Evolutionary conservation across 1,140 invertebrate species (phyloP), one percentile per base, ranked within the genome.

Genomic region (Bombus sibiricus): DNA sequence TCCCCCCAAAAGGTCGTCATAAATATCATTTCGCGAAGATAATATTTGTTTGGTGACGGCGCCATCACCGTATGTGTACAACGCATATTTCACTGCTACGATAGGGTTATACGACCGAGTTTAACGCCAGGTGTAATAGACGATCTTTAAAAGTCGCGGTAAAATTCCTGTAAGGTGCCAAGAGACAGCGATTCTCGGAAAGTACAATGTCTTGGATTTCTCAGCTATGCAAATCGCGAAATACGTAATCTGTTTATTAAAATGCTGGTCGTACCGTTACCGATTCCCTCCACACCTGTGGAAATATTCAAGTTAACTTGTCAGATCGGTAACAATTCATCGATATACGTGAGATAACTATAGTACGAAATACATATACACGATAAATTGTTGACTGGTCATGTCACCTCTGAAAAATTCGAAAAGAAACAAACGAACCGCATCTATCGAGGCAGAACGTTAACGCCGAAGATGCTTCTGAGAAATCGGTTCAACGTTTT

Each of bases 211-310:
- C 53, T 85, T 72, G 32, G 18, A 18, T 53, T 64, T 77, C 53
- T 82, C 34, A 64, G 72, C 64, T 81, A 85, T 85, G 77, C 32
- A 62, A 85, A 88, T 88, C 28, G 15, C 5, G 28, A 32, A 18
- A 28, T 64, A 41, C 25, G 41, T 76, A 79, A 86, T 64, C 75
- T 39, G 69, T 80, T 78, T 66, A 22, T 22, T 39, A 68, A 80
- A 77, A 62, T n/a, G n/a, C 18, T 68, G 3, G 18, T 62, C 25
- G 15, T 57, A 68, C 47, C 53, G 62, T 64, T 62, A 53, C 37
- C 59, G 41, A 62, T 57, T 32, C 28, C 10, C 3, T 6, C 28
- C 12, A 10, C 72, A 72, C 13, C 25, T 43, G 71, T 59, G 3
- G 18, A 73, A 79, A 69, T 62, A 62, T 22, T 13, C 15, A 1